Base-by-base conservation (phyloP, 2,888 invertebrate species). In the Pristionchus fissidentatus region DNA sequence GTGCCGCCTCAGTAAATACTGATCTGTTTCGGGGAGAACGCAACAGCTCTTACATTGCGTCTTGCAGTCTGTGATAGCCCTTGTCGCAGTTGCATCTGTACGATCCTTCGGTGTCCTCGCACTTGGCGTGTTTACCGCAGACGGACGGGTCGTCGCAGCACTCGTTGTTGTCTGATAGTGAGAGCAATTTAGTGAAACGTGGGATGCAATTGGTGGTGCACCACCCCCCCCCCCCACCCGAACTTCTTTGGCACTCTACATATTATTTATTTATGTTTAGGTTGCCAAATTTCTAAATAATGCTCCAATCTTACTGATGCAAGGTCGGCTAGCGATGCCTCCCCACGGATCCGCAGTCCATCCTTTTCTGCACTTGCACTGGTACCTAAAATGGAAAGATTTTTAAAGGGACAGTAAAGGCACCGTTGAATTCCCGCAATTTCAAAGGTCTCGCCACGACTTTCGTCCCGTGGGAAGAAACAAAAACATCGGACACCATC, bases 91-190 rank as follows among this genome's bases (percentile, higher is more conserved):
- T 3, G 73, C 83, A 83, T 7, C 52, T 52, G 83, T 55, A 83
- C 22, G 52, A 55, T 26, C 83, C 83, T 3, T 55, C 26, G n/a
- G 83, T 73, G 38, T 83, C 62, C 0, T 22, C 29, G 52, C 83
- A 83, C 3, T 73, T 15, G n/a, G 82, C 82, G 43, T 82, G 46
- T 22, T 41, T 35, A 49, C 82, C 82, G 43, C 82, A 82, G 62
- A 82, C 43, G 3, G 10, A 66, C 2, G 66, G 82, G 3, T 78
- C 29, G 15, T 78, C 78, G 32, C 35, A 26, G 41, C 82, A 82
- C 70, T 82, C 82, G 52, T 82, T 66, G 49, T 82, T 70, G 49
- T 82, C 82, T 80, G 57, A 1, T n/a, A 73, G 29, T 73, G 41
- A 13, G 26, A 73, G 19, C 10, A 49, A 49, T 15, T 49, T 15